Evolutionary conservation across 2,888 invertebrate species (phyloP).

Genomic region (Neoitamus cyanurus): DNA sequence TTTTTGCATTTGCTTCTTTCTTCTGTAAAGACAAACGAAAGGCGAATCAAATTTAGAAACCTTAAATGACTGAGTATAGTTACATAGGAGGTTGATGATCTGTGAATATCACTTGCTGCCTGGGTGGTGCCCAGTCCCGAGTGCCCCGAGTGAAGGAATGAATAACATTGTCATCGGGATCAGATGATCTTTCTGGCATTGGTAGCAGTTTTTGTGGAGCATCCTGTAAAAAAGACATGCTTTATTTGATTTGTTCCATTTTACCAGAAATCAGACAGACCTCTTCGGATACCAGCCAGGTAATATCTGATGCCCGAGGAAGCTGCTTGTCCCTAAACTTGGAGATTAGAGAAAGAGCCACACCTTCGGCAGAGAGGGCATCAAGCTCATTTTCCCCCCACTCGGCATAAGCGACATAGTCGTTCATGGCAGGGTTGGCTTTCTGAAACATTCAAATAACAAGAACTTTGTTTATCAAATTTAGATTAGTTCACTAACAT

Average conservation of each 20-base stretch:
- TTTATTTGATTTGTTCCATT: neutral
- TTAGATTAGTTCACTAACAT: neutral
- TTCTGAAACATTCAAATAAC: neutral
- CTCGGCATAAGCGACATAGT: conserved; percentile 60
- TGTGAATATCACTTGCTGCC: conserved; percentile 85
- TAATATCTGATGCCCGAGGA: conserved; percentile 80
- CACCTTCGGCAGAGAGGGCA: conserved; percentile 79
- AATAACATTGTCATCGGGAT: conserved; percentile 71
- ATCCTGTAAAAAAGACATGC: conserved; percentile 66
- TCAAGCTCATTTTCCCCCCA: conserved; percentile 63
- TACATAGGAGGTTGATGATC: conserved; percentile 77
- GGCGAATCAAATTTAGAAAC: neutral
- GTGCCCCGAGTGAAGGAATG: conserved; percentile 76
- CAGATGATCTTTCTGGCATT: conserved; percentile 75
- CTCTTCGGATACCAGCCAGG: conserved; percentile 82
- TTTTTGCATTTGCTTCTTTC: conserved; percentile 73
- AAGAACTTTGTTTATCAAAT: neutral
- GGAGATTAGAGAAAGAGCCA: conserved; percentile 80
- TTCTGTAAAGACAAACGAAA: conserved; percentile 65
- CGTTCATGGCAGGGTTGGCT: conserved; percentile 42
- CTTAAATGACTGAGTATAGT: conserved; percentile 58
- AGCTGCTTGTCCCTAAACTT: conserved; percentile 81
- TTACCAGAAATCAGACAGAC: no score
- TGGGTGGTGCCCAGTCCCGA: conserved; percentile 84
- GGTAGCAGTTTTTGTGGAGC: conserved; percentile 82